Conservation (phyloP, 2,797 vertebrate species). For the Eulemur rubriventer region DNA sequence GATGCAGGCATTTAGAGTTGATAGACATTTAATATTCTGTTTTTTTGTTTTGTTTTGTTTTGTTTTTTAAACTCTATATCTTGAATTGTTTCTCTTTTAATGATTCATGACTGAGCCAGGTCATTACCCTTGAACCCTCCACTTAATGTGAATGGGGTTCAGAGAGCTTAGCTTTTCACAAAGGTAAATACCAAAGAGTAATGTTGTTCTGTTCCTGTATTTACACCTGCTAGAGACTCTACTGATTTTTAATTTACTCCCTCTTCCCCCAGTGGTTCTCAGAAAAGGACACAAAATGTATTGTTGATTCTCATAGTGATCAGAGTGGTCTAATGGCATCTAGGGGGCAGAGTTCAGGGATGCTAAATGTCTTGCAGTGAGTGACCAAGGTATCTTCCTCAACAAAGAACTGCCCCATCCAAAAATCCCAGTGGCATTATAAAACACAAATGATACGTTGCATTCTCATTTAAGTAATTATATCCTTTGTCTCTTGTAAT, state of each 20-base stretch:
- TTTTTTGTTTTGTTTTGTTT: neutral
- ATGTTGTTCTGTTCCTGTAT: neutral
- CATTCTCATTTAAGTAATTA: neutral
- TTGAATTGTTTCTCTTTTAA: neutral
- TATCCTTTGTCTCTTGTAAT: neutral
- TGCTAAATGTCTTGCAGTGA: neutral
- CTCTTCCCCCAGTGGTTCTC: neutral
- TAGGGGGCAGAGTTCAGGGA: neutral
- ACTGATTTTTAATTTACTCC: neutral
- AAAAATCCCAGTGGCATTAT: neutral
- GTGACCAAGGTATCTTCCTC: neutral
- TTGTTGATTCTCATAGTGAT: neutral
- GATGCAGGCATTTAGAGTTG: neutral
- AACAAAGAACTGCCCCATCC: neutral
- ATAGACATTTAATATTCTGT: neutral
- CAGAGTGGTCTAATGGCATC: neutral
- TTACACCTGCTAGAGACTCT: neutral
- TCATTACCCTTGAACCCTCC: neutral
- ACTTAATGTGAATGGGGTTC: neutral
- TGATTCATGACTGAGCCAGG: neutral
- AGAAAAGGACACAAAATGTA: neutral
- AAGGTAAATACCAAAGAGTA: neutral
- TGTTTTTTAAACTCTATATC: neutral
- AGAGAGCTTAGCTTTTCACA: neutral
- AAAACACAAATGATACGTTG: neutral